Evolutionary conservation across 23 tunicate species (phyloP), one percentile per base, ranked within the genome.

Genomic region (Trididemnum nubilum): DNA sequence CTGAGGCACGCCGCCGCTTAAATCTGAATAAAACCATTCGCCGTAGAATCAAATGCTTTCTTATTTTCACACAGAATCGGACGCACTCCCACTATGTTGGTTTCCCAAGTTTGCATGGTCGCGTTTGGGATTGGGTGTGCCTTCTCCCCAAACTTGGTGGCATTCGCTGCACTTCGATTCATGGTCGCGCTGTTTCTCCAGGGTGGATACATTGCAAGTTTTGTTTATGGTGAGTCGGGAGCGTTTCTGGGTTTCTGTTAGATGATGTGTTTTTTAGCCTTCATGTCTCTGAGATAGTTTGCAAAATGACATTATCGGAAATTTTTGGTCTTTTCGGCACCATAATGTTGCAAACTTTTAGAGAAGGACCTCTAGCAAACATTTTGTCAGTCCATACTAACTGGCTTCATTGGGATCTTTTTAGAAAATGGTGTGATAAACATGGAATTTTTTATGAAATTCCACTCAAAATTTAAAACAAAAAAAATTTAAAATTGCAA

Each of bases 191-290:
- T 86, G 1, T 96, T 96, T 73, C 80, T 96, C 0, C 94, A 86
- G 72, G 96, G 89, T 51, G 82, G 96, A 31, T 90, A 66, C 76
- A 94, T 96, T n/a, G 89, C 92, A 25, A 72, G 89, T 23, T 96
- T 96, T 87, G 95, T 90, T 61, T 96, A 96, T 76, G 87, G 99
- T 96, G 81, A 85, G 92, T 7, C n/a, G n/a, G n/a, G n/a, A n/a
- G n/a, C n/a, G n/a, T n/a, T n/a, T n/a, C n/a, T n/a, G n/a, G n/a
- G n/a, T n/a, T n/a, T n/a, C n/a, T n/a, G n/a, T n/a, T n/a, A n/a
- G n/a, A 50, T 12, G 57, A 50, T 5, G 9, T 5, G 54, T 72
- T 31, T 31, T 7, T 27, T 9, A 72, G 25, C 23, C 23, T 64
- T 64, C 29, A n/a, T 64, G 71, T n/a, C n/a, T n/a, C 19, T 15